Percentiles rank a stretch among this genome's conserved stretches.
These are phyloP conservation scores for Malaclemys terrapin DNA, from an alignment of 2,113 vertebrate species.

Conservation along the genomic window DNA sequence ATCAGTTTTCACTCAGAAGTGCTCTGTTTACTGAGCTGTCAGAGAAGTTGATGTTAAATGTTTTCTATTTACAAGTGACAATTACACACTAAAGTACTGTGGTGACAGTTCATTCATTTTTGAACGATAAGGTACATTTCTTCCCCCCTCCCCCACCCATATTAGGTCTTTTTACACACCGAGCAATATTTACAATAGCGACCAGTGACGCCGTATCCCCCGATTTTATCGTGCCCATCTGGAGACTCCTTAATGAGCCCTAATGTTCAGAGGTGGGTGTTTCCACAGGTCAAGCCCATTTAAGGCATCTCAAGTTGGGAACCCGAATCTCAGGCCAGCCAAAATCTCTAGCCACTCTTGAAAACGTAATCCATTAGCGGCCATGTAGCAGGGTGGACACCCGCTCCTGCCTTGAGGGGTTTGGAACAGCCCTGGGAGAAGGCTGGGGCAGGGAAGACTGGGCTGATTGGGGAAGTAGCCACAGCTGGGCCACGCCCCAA, in stretches of 20 bases:
- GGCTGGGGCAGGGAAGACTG: too few species aligned
- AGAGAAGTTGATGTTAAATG: not conserved
- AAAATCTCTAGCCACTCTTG: not conserved
- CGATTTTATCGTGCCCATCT: not conserved
- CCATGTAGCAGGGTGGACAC: fast-evolving
- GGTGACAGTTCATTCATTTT: conserved; percentile 14
- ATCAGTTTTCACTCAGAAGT: conserved; percentile 13
- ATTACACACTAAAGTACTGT: not conserved
- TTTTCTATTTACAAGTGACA: conserved; percentile 38
- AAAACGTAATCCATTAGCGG: fast-evolving
- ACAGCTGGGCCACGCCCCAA: too few species aligned
- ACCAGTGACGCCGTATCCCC: fast-evolving
- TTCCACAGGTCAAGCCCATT: not conserved
- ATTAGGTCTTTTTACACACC: not conserved
- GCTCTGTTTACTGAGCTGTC: not conserved
- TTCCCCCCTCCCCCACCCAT: not conserved
- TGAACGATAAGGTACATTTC: not conserved
- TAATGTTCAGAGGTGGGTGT: not conserved
- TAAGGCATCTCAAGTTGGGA: not conserved
- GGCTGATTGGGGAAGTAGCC: too few species aligned
- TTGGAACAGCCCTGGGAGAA: too few species aligned
- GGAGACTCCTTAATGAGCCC: fast-evolving
- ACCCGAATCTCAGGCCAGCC: not conserved
- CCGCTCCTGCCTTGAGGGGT: too few species aligned
- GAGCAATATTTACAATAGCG: conserved; percentile 29